Evolutionary conservation across 2,888 invertebrate genomes (phyloP), one percentile per base, ranked within the genome.

Genomic region (Chymomyza caudatula): DNA sequence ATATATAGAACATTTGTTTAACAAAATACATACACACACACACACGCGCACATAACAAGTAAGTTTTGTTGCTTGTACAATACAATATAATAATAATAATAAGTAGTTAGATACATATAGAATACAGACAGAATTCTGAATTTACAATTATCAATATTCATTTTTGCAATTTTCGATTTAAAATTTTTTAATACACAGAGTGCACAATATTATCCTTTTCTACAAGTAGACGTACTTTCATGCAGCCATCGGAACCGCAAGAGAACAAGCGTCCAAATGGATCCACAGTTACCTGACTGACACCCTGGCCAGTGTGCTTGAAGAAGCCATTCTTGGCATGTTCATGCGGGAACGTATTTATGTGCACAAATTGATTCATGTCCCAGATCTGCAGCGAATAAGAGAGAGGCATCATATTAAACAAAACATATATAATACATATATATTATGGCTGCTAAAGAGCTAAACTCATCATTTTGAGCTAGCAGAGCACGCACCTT

Each of bases 171-270:
- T 60, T 43, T 58, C 44, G 43, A 49, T 19, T 43, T 49, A 56
- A 25, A 3, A 54, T 57, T 63, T 17, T 66, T 88, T 91, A 92
- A 88, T 92, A 93, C 84, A 92, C 89, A 67, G 92, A 90, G 80
- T 92, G 92, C 66, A 92, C 92, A 78, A 92, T 91, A 69, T 92
- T 91, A 86, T 94, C 94, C 75, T 95, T 93, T 88, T 97, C 97
- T 17, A 97, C 97, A 82, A 98, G 92, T 89, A 96, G 95, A 75
- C 98, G 94, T 77, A 98, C 96, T 92, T 99, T 99, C 95, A 99
- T 96, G 57, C 98, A 98, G 83, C 98, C 98, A 92, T 99, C 99
- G 56, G 98, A 98, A 62, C 99, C 99, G 91, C 99, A 99, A 4
- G 99, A 99, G 92, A 98, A 99, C 80, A 99, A 92, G 55, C 98